Evolutionary conservation across 2,888 invertebrate species (phyloP).

Genomic region (Amblyteles armatorius): DNA sequence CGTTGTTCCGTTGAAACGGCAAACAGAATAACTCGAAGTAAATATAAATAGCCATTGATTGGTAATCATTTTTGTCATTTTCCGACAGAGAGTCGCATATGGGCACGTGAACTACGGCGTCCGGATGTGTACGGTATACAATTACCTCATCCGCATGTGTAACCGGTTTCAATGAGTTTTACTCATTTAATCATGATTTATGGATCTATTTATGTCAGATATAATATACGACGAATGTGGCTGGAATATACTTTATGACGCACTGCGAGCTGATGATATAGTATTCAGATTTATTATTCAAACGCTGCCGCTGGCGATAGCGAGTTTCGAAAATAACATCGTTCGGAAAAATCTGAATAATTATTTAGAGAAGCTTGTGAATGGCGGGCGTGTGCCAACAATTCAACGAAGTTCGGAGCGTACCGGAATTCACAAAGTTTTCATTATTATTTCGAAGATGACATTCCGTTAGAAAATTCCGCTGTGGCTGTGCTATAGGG

Average conservation of each 20-base stretch:
- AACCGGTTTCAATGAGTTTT: conserved; percentile 26
- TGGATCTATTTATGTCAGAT: conserved; percentile 59
- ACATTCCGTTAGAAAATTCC: conserved; percentile 32
- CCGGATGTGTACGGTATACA: conserved; percentile 38
- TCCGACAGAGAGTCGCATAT: too few relatives aligned
- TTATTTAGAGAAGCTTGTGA: neutral
- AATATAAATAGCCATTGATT: neutral
- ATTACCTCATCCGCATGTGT: conserved; percentile 56
- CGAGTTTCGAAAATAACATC: neutral
- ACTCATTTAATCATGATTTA: conserved; percentile 62
- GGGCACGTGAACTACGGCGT: too few relatives aligned
- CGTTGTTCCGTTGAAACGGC: neutral
- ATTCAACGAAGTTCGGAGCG: neutral
- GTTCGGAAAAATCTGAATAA: neutral
- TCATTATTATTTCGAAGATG: conserved; percentile 18
- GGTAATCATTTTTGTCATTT: too few relatives aligned
- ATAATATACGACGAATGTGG: conserved; percentile 38
- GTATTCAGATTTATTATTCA: conserved; percentile 39
- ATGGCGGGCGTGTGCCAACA: neutral
- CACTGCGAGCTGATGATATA: conserved; percentile 25
- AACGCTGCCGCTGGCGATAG: too few relatives aligned
- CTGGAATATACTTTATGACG: conserved; percentile 40
- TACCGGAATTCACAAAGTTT: neutral
- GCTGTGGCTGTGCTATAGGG: neutral
- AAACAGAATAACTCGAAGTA: neutral